phyloP scores from a whole-genome alignment of 1,140 invertebrate genomes.

The Gryon sp. region DNA sequence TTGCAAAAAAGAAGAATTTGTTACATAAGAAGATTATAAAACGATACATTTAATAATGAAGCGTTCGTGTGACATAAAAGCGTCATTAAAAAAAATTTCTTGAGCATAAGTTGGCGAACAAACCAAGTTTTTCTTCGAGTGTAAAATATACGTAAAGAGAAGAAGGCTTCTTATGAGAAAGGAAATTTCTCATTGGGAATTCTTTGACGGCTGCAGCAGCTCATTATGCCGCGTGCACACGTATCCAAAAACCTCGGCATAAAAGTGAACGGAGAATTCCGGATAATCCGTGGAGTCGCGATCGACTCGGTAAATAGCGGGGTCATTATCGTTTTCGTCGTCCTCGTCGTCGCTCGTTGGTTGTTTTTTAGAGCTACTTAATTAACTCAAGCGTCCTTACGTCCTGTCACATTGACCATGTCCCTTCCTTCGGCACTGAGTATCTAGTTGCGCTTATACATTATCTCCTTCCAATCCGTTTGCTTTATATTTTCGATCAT shows the following conservation, averaged over 20 bases:
- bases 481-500: slow-evolving; percentile 32
- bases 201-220: slow-evolving; percentile 9
- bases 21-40: no score
- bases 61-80: no score
- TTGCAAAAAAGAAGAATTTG: no score
- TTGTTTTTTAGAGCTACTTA: slow-evolving; percentile 51
- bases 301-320: slow-evolving; percentile 48
- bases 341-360: no score
- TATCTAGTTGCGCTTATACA: slow-evolving; percentile 8
- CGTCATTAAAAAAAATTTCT: neutral
- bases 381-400: slow-evolving; percentile 38
- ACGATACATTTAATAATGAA: no score
- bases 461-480: slow-evolving; percentile 27
- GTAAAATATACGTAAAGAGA: slow-evolving; percentile 3
- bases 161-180: neutral
- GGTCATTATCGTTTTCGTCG: slow-evolving; percentile 51
- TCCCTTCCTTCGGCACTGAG: slow-evolving; percentile 3
- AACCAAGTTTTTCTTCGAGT: neutral
- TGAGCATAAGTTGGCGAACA: neutral
- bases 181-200: slow-evolving; percentile 4
- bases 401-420: slow-evolving; percentile 32
- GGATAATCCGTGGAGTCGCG: slow-evolving; percentile 38
- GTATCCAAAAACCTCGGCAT: slow-evolving; percentile 15
- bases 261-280: slow-evolving; percentile 19
- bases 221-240: slow-evolving; percentile 31